phyloP scores from a whole-genome alignment of 1,140 invertebrate species.

The Zaprionus gabonicus region DNA sequence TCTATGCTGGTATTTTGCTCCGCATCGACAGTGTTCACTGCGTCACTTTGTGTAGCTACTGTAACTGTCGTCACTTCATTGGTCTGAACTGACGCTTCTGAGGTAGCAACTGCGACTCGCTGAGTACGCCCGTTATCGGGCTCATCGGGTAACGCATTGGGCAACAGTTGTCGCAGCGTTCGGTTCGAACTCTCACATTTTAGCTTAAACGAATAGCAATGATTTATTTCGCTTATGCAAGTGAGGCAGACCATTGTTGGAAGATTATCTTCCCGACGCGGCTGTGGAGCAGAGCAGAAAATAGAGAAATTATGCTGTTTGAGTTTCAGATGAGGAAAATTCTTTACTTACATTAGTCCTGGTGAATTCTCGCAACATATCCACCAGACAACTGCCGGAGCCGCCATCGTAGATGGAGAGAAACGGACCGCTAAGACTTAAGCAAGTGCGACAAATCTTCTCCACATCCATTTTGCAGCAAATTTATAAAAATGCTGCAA shows the following conservation, averaged over 20 bases:
- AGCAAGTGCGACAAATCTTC: conserved; percentile 80
- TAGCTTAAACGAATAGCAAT: conserved; percentile 76
- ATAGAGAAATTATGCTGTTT: not conserved
- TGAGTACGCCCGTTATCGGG: conserved; percentile 17
- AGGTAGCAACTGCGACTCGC: conserved; percentile 26
- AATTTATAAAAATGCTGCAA: conserved; percentile 29
- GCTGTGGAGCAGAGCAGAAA: conserved; percentile 37
- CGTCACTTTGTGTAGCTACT: conserved; percentile 51
- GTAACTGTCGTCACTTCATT: conserved; percentile 14
- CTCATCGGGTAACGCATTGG: conserved; percentile 67
- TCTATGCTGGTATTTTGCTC: conserved; percentile 32
- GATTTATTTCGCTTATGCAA: conserved; percentile 80
- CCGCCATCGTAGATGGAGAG: conserved; percentile 75
- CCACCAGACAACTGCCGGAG: conserved; percentile 63
- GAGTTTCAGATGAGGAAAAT: not conserved
- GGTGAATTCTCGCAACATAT: conserved; percentile 73
- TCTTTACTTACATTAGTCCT: conserved; percentile 58
- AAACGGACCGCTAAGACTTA: conserved; percentile 62
- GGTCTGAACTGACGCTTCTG: conserved; percentile 53
- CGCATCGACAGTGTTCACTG: conserved; percentile 17
- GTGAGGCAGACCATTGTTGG: conserved; percentile 72
- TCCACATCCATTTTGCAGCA: conserved; percentile 70
- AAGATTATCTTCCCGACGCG: conserved; percentile 63
- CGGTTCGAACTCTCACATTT: conserved; percentile 78
- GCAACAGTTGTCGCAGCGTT: conserved; percentile 72